Conservation (phyloP, 2,797 vertebrate genomes). For the Basileuterus tristriatus region DNA sequence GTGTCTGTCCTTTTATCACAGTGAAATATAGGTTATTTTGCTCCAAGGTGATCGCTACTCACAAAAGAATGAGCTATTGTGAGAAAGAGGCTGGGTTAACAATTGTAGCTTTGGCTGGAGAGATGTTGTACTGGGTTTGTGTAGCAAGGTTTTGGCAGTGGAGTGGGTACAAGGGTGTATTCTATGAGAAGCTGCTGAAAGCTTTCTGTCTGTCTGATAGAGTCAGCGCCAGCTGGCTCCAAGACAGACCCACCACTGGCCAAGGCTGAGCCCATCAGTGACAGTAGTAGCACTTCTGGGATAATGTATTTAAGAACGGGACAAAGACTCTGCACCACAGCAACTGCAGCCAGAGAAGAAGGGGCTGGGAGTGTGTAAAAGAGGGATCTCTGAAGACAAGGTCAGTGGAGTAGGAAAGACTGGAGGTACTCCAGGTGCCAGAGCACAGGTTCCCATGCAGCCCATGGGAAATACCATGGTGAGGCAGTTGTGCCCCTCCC, state of each 20-base stretch:
- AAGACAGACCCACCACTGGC: neutral
- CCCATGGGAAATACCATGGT: neutral
- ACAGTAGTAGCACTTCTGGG: neutral
- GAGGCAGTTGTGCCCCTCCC: neutral
- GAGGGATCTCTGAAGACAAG: neutral
- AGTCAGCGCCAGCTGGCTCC: neutral
- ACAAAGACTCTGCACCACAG: too few relatives aligned
- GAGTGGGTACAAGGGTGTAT: neutral
- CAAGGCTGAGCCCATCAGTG: neutral
- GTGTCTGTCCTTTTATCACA: neutral
- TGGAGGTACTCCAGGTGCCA: neutral
- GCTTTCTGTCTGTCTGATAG: rapidly evolving
- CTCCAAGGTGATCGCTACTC: neutral
- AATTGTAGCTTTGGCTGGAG: neutral
- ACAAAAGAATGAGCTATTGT: neutral
- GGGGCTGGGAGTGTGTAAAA: neutral
- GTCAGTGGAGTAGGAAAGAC: neutral
- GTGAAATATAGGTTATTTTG: neutral
- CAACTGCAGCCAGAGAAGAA: neutral
- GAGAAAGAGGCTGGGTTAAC: neutral
- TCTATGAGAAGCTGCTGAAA: neutral
- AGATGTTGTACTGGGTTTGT: neutral
- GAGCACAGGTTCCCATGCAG: neutral
- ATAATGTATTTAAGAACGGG: neutral
- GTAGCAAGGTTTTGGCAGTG: neutral